Evolutionary conservation across 1,140 invertebrate species (phyloP).

Genomic region (Megalonaias nervosa): DNA sequence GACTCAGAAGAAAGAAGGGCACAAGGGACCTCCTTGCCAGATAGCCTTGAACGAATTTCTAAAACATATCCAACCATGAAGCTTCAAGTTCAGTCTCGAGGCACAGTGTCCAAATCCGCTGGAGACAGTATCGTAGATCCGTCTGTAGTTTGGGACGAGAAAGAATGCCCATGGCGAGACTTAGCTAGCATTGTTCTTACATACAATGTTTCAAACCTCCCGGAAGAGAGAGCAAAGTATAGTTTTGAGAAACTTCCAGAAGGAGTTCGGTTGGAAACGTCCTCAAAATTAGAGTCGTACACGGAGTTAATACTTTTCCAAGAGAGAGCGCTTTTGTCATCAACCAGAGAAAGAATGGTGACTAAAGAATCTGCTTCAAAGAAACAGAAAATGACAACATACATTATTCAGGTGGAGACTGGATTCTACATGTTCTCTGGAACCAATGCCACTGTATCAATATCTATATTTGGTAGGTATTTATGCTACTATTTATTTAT

Average conservation of each 20-base stretch:
- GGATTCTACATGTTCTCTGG: constrained; percentile 31
- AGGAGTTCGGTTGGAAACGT: constrained; percentile 1
- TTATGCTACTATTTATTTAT: too few species aligned
- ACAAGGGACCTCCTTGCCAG: constrained; percentile 9
- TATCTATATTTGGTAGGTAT: constrained; percentile 22
- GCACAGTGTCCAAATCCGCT: not conserved
- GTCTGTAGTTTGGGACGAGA: constrained; percentile 19
- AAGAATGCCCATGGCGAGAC: constrained; percentile 27
- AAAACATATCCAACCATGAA: constrained; percentile 17
- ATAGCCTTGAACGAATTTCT: constrained; percentile 11
- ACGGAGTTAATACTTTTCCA: constrained; percentile 13
- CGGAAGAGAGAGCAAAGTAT: constrained; percentile 21
- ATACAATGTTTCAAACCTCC: constrained; percentile 16
- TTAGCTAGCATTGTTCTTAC: constrained; percentile 13
- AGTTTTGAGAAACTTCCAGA: constrained; percentile 19
- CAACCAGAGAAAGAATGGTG: constrained; percentile 1
- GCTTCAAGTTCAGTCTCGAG: constrained; percentile 19
- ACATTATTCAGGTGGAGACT: constrained; percentile 27
- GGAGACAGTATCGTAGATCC: constrained; percentile 4
- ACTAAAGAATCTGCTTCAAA: not conserved
- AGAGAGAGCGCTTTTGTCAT: constrained; percentile 28
- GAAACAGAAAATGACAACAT: constrained; percentile 20
- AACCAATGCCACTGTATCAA: constrained; percentile 30
- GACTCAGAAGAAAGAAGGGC: not conserved
- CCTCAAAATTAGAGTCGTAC: constrained; percentile 6